Percentiles rank a stretch among this genome's conserved stretches.
These are phyloP conservation scores for Rhadina sibilatrix DNA, from an alignment of 2,113 vertebrate species.

Conservation along the genomic window DNA sequence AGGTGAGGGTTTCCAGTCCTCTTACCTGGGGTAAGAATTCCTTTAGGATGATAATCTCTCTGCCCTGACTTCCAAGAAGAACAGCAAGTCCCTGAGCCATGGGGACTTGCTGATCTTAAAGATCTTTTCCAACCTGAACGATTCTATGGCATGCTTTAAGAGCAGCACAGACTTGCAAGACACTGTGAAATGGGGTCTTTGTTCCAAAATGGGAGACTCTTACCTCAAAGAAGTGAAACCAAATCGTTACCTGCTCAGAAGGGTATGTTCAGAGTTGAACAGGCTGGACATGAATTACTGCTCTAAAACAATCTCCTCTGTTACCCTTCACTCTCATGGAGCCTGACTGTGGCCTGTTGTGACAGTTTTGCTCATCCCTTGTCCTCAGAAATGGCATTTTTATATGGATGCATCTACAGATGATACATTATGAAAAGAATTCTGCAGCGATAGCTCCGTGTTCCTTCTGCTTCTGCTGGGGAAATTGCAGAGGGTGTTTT, in stretches of 20 bases:
- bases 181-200: not conserved
- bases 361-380: not conserved
- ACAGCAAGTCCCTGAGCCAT: not conserved
- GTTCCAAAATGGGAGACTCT: not conserved
- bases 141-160: not conserved
- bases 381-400: not conserved
- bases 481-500: not conserved
- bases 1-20: not conserved
- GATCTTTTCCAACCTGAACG: not conserved
- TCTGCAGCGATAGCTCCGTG: not conserved
- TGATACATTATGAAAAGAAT: not conserved
- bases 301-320: not conserved
- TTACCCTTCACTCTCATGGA: not conserved
- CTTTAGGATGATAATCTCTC: not conserved
- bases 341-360: not conserved
- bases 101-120: not conserved
- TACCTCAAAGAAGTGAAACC: not conserved
- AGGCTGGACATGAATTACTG: not conserved
- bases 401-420: not conserved
- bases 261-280: not conserved
- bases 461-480: not conserved
- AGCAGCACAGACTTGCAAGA: not conserved
- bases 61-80: not conserved
- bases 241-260: not conserved
- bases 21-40: not conserved